Conservation (phyloP, 2,797 vertebrate species). For the Pristis pectinata region DNA sequence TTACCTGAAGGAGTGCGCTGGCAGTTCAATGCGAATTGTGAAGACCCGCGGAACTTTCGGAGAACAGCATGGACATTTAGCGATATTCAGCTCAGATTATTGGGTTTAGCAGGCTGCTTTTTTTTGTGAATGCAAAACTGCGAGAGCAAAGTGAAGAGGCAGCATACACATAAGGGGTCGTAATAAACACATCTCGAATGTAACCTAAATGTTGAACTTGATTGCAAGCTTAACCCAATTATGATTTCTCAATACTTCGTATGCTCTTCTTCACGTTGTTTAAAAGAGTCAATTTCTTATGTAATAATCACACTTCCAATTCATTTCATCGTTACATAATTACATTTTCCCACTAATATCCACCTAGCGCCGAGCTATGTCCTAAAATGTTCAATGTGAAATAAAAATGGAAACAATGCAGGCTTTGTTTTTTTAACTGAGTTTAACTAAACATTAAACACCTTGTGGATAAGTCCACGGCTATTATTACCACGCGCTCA, state of each 20-base stretch:
- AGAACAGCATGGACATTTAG: not conserved
- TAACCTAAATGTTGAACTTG: not conserved
- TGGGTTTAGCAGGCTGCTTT: not conserved
- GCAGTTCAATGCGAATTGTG: slow-evolving; percentile 2
- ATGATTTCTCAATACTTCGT: not conserved
- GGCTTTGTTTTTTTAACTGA: not conserved
- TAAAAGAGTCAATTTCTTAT: not conserved
- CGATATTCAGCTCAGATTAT: not conserved
- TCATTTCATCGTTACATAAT: not conserved
- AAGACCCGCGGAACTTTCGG: not conserved
- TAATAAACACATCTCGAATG: not conserved
- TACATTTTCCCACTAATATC: not conserved
- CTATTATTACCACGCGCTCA: not conserved
- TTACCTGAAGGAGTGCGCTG: not conserved
- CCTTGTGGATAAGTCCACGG: not conserved
- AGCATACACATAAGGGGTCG: not conserved
- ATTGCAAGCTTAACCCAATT: not conserved
- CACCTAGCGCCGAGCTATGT: not conserved
- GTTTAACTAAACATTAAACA: not conserved
- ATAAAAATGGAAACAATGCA: not conserved
- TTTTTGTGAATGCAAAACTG: not conserved
- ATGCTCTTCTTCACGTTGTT: not conserved
- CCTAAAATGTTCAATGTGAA: no score
- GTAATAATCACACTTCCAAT: not conserved
- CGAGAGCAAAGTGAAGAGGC: not conserved